Base-by-base conservation (phyloP, 2,113 vertebrate species). In the Pachyramphus minor region DNA sequence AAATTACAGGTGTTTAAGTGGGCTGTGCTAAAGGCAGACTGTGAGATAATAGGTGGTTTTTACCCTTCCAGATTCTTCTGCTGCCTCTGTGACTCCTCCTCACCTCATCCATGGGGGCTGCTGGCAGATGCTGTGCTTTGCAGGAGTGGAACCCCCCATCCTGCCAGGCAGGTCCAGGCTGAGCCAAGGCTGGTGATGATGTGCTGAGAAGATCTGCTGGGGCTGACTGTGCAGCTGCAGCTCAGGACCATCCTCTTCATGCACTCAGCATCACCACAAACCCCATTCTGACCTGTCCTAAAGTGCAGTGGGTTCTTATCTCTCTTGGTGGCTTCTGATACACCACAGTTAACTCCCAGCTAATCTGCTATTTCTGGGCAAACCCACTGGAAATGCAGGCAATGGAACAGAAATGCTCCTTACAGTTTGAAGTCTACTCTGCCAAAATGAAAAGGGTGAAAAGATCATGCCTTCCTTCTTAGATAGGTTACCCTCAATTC, bases 1-100 rank as follows among this genome's bases (percentile, higher is more conserved):
- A 97, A 97, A 97, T 96, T 92, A 68, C 93, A 97, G 94, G 90
- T 67, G 74, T 89, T 76, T 23, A 63, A 95, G 58, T 23, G 1
- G 62, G 76, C 76, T 39, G 53, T 90, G 76, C 93, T 89, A 62
- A 87, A 83, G 87, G 76, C 80, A 90, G 28, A 24, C 17, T 41
- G 82, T 2, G 72, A 95, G 97, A 89, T 97, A 96, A 97, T 96
- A 89, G 88, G 76, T 62, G n/a, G 94, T 97, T 97, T 92, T 85
- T 92, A 60, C 81, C 82, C 94, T 81, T 94, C 83, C 50, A 62
- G 91, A 78, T 85, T 68, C 93, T 95, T 55, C 49, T 79, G 72
- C 24, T 85, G 94, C 30, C 0, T 0, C 68, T 33, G 50, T 1
- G 22, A 71, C 62, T 71, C 77, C 89, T 96, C 95, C 81, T 95